Percentiles rank a stretch among this genome's conserved stretches.
Conservation (phyloP, 2,797 vertebrate species). For the Spinibarbus caldwelli region DNA sequence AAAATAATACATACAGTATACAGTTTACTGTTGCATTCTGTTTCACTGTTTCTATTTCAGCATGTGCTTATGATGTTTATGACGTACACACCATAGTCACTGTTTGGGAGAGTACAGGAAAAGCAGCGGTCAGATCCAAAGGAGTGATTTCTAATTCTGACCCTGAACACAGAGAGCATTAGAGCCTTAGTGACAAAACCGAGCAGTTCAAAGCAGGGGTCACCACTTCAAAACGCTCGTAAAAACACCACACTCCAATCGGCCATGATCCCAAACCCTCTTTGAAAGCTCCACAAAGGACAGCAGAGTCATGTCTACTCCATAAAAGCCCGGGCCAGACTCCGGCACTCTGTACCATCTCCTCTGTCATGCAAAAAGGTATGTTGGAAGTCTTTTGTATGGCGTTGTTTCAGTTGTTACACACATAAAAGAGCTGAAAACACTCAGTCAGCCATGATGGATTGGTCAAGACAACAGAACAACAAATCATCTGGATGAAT, state of each 20-base stretch:
- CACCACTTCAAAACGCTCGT: slow-evolving; percentile 36
- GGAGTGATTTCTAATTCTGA: slow-evolving; percentile 20
- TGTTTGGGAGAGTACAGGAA: background rate
- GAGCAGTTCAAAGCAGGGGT: slow-evolving; percentile 40
- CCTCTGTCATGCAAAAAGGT: slow-evolving; percentile 41
- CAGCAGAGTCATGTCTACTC: slow-evolving; percentile 39
- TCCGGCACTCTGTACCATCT: background rate
- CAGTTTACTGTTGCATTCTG: background rate
- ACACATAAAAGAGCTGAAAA: slow-evolving; percentile 29
- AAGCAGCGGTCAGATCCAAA: background rate
- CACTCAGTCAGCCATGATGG: slow-evolving; percentile 15
- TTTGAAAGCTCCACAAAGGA: slow-evolving; percentile 39
- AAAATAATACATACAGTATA: background rate
- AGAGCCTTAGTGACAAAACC: slow-evolving; percentile 57
- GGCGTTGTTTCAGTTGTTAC: slow-evolving; percentile 29
- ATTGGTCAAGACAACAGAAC: slow-evolving; percentile 24
- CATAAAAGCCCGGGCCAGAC: slow-evolving; percentile 30
- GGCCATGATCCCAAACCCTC: slow-evolving; percentile 9
- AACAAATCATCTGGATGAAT: slow-evolving; percentile 23
- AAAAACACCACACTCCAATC: slow-evolving; percentile 41
- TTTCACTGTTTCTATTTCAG: background rate
- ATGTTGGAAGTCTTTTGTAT: slow-evolving; percentile 39
- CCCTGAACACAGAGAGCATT: slow-evolving; percentile 59
- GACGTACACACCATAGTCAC: slow-evolving; percentile 27
- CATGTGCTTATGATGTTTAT: background rate